Conservation (phyloP, 1,140 invertebrate genomes). For the Amyelois transitella region DNA sequence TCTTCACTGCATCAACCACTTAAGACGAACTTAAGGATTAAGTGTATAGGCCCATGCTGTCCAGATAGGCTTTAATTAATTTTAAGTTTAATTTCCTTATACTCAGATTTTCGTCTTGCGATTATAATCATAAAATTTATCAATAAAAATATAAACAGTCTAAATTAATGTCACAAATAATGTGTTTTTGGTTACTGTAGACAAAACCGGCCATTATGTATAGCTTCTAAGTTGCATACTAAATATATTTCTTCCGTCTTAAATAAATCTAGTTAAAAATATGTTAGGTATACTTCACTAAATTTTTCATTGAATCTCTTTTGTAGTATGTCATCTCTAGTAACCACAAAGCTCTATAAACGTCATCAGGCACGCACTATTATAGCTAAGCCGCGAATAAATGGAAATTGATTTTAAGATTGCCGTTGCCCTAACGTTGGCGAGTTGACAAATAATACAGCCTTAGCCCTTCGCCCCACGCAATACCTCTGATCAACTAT, state of each 20-base stretch:
- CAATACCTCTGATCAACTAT: not conserved
- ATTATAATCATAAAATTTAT: too few relatives aligned
- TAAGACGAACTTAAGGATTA: too few relatives aligned
- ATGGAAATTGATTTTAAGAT: slow-evolving; percentile 75
- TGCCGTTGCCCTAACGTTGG: slow-evolving; percentile 33
- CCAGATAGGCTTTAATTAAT: too few relatives aligned
- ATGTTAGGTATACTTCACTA: not conserved
- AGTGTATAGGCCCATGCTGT: too few relatives aligned
- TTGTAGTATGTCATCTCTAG: not conserved
- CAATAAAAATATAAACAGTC: too few relatives aligned
- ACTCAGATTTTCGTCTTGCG: too few relatives aligned
- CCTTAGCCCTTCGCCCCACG: slow-evolving; percentile 26
- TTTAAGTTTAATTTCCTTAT: too few relatives aligned
- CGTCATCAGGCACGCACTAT: slow-evolving; percentile 38
- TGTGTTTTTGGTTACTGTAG: too few relatives aligned
- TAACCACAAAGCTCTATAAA: slow-evolving; percentile 7
- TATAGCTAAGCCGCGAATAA: slow-evolving; percentile 69
- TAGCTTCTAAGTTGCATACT: too few relatives aligned
- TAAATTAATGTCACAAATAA: too few relatives aligned
- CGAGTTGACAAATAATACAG: slow-evolving; percentile 62
- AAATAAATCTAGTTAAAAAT: not conserved
- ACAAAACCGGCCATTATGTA: too few relatives aligned
- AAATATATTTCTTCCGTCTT: too few relatives aligned
- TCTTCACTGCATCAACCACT: not conserved
- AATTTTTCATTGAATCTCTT: not conserved